phyloP scores from a whole-genome alignment of 2,888 invertebrate genomes.

The Cyclophora albipunctata region DNA sequence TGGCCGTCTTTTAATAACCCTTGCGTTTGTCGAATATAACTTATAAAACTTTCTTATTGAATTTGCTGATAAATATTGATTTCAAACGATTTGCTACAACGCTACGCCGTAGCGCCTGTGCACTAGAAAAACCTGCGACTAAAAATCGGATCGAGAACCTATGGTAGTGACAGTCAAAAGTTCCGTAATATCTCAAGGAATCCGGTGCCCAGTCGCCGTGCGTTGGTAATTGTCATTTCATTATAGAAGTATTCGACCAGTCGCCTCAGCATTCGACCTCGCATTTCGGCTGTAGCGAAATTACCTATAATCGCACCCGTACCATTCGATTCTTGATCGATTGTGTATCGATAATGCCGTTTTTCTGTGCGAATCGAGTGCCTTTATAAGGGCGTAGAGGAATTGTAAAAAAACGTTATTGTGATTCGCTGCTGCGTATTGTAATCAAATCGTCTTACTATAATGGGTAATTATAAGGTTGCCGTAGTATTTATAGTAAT shows the following conservation, averaged over 20 bases:
- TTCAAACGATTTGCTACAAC: no score
- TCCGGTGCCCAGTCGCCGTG: slow-evolving; percentile 28
- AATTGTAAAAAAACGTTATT: no score
- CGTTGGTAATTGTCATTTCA: slow-evolving; percentile 71
- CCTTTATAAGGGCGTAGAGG: neutral
- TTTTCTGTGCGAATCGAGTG: neutral
- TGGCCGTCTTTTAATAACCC: no score
- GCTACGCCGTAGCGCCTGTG: no score
- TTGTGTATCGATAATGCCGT: slow-evolving; percentile 13
- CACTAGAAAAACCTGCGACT: no score
- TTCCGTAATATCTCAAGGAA: slow-evolving; percentile 46
- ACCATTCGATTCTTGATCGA: slow-evolving; percentile 57
- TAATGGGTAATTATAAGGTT: no score
- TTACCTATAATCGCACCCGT: slow-evolving; percentile 65
- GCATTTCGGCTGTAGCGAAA: slow-evolving; percentile 53
- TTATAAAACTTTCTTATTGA: no score
- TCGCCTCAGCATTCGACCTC: slow-evolving; percentile 40
- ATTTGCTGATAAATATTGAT: no score
- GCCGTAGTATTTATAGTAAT: no score
- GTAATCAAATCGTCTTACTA: no score
- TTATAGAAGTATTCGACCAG: slow-evolving; percentile 64
- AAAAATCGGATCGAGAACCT: slow-evolving; percentile 14
- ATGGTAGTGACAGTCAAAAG: slow-evolving; percentile 25
- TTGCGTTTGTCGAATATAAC: no score
- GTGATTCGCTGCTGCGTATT: no score